Percentiles rank a stretch among this genome's conserved stretches.
Conservation (phyloP, 2,888 invertebrate genomes). For the Drosophila phalerata region DNA sequence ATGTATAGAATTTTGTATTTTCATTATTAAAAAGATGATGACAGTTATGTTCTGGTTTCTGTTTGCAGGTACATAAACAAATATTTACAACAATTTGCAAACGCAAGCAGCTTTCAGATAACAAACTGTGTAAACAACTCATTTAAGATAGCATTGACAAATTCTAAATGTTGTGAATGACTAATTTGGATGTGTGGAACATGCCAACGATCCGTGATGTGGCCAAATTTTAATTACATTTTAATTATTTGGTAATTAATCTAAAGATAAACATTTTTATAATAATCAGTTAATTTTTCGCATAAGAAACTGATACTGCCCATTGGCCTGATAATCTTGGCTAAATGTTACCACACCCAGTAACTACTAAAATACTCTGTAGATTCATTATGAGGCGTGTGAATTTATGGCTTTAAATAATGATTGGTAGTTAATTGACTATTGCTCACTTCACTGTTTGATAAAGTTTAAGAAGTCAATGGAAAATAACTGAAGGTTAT, state of each 20-base stretch:
- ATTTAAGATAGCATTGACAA: slow-evolving; percentile 35
- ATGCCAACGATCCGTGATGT: slow-evolving; percentile 20
- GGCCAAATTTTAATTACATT: not conserved
- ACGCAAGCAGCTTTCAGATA: slow-evolving; percentile 34
- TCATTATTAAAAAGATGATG: slow-evolving; percentile 28
- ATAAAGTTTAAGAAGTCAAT: not conserved
- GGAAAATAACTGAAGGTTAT: slow-evolving; percentile 21
- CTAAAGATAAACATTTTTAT: not conserved
- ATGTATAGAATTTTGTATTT: slow-evolving; percentile 3
- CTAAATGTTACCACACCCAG: not conserved
- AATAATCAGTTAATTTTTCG: not conserved
- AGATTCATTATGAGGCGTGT: too few relatives aligned
- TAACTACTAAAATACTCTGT: not conserved
- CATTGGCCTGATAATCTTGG: slow-evolving; percentile 2
- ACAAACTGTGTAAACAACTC: slow-evolving; percentile 21
- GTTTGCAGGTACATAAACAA: slow-evolving; percentile 34
- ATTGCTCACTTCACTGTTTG: not conserved
- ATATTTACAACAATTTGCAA: slow-evolving; percentile 52
- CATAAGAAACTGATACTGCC: not conserved
- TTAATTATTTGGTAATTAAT: not conserved
- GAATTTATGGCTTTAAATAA: not conserved
- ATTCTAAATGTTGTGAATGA: slow-evolving; percentile 31
- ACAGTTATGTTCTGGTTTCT: slow-evolving; percentile 27
- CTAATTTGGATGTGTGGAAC: slow-evolving; percentile 25
- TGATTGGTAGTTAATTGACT: slow-evolving; percentile 17